Base-by-base conservation (phyloP, 1,140 invertebrate species). In the Lanistes nyassanus region DNA sequence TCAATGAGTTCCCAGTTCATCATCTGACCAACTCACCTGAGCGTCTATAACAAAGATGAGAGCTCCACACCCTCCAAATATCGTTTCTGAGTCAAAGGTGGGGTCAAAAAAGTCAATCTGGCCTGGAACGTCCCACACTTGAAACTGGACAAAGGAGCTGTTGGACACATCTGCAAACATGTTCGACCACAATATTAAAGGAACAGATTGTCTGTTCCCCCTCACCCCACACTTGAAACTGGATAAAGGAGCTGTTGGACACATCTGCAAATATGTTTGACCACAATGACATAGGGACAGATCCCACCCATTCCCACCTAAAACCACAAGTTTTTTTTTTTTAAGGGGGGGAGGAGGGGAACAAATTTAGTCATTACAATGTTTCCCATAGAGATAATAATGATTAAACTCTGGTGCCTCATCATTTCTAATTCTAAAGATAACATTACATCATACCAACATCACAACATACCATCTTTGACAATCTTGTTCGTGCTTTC, bases 141-240 rank as follows among this genome's bases (percentile, higher is more conserved):
- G 96, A 91, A 99, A 99, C 86, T 99, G 97, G 47, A 99, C 97
- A 92, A 99, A 99, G 83, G 97, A 98, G 77, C 97, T 95, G 87
- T 98, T 98, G 80, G 97, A 91, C 47, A 92, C 91, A 88, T 91
- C 90, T 91, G 86, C 53, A 87, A 55, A 31, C n/a, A 67, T 2
- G 11, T 13, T 19, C 9, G 42, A 13, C 2, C 5, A 13, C 5
- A 47, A 47, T 13, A 47, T 6, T 6, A 6, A 47, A 47, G 0
- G 42, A 47, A 47, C 19, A 47, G 9, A 16, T 16, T n/a, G n/a
- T n/a, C n/a, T n/a, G n/a, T n/a, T n/a, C n/a, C n/a, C n/a, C n/a
- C n/a, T n/a, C n/a, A n/a, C n/a, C 98, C 96, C 98, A 99, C 79
- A 99, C 98, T 93, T 99, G 96, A 91, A 99, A 99, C 86, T 99